Conservation (phyloP, 2,113 vertebrate species). For the Takifugu bimaculatus region DNA sequence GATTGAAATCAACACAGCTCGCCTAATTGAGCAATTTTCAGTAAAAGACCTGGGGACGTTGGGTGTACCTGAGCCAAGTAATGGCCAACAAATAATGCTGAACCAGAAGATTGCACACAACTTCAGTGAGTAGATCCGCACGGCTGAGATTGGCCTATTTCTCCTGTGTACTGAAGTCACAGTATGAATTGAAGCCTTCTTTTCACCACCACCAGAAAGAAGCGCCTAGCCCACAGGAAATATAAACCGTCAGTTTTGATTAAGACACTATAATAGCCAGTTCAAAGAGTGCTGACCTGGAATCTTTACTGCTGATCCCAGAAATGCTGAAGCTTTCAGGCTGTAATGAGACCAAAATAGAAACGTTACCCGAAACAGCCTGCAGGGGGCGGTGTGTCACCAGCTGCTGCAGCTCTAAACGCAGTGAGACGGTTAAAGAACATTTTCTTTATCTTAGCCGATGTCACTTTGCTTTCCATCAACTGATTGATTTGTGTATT, state of each 20-base stretch:
- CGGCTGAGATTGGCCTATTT: not conserved
- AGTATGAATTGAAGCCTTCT: not conserved
- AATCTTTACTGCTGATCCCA: not conserved
- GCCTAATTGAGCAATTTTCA: conserved; percentile 69
- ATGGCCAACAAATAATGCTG: conserved; percentile 70
- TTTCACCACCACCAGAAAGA: conserved; percentile 53
- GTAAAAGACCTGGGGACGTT: conserved; percentile 42
- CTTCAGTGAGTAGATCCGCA: conserved; percentile 73
- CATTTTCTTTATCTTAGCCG: conserved; percentile 46
- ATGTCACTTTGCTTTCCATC: conserved; percentile 62
- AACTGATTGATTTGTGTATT: conserved; percentile 46
- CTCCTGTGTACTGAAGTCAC: not conserved
- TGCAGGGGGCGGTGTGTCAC: conserved; percentile 62
- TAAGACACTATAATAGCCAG: conserved; percentile 14
- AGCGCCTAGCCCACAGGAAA: conserved; percentile 25
- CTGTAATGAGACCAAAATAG: not conserved
- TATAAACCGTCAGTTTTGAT: conserved; percentile 3
- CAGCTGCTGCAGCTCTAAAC: conserved; percentile 5
- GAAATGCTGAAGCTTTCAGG: not conserved
- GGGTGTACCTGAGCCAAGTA: conserved; percentile 25
- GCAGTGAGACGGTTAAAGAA: conserved; percentile 31
- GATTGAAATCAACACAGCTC: conserved; percentile 60
- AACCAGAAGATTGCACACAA: conserved; percentile 73
- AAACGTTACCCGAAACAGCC: conserved; percentile 1
- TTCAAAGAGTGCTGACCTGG: conserved; percentile 10